These are phyloP conservation scores for Huso huso DNA, from an alignment of 2,797 vertebrate species.

Conservation along the genomic window DNA sequence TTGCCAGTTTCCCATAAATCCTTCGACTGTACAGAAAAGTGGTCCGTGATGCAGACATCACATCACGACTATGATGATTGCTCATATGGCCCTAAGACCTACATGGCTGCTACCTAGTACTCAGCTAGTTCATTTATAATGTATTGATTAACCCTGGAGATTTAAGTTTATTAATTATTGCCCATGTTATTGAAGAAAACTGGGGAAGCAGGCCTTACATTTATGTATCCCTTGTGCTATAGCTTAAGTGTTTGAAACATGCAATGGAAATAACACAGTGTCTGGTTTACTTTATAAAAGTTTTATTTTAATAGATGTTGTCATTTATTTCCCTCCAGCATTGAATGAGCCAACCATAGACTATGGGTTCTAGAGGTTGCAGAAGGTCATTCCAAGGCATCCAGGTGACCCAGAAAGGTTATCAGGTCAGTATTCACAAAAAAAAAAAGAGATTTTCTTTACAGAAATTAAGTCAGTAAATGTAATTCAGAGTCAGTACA, in stretches of 20 bases:
- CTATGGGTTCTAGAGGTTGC: slow-evolving; percentile 95
- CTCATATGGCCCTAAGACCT: slow-evolving; percentile 51
- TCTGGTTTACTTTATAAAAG: too few species aligned
- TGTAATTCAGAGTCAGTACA: slow-evolving; percentile 23
- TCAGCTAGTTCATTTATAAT: slow-evolving; percentile 43
- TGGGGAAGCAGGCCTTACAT: slow-evolving; percentile 13
- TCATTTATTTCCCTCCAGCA: slow-evolving; percentile 47
- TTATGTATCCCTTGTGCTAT: background rate
- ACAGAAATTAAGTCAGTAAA: slow-evolving; percentile 15
- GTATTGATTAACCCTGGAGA: slow-evolving; percentile 54
- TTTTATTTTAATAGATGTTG: too few species aligned
- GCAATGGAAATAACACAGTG: too few species aligned
- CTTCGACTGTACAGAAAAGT: slow-evolving; percentile 57
- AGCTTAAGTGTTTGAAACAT: background rate
- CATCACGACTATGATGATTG: slow-evolving; percentile 51
- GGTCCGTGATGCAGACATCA: slow-evolving; percentile 54
- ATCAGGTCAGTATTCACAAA: slow-evolving; percentile 81
- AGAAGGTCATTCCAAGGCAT: slow-evolving; percentile 96
- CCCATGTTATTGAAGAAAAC: slow-evolving; percentile 29
- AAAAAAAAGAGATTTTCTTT: background rate
- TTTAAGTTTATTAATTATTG: slow-evolving; percentile 44
- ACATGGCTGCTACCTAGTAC: slow-evolving; percentile 38
- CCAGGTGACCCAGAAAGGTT: slow-evolving; percentile 93
- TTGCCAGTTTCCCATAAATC: slow-evolving; percentile 74
- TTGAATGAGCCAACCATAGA: slow-evolving; percentile 96